Percentiles rank a stretch among this genome's conserved stretches.
These are phyloP conservation scores for Falco columbarius DNA, from an alignment of 2,797 vertebrate species.

Conservation along the genomic window DNA sequence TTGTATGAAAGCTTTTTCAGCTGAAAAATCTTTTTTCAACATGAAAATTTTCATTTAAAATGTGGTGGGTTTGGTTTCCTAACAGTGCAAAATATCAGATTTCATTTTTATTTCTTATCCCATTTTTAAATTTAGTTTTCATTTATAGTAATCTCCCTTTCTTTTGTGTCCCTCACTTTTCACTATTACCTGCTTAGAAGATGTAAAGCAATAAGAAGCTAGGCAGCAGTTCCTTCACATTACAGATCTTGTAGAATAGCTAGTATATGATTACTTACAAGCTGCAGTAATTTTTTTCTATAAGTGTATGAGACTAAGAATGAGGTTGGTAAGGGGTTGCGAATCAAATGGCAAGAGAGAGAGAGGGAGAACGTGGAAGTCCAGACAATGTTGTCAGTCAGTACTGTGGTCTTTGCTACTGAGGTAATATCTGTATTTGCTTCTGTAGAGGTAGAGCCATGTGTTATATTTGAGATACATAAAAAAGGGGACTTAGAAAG, in stretches of 20 bases:
- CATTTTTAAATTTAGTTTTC: neutral
- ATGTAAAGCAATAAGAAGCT: neutral
- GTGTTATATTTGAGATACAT: neutral
- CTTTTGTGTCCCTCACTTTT: neutral
- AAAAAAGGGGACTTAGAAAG: neutral
- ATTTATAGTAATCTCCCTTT: neutral
- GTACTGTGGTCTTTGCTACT: neutral
- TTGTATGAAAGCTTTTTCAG: neutral
- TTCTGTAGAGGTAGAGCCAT: neutral
- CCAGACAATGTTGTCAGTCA: neutral
- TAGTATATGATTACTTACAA: neutral
- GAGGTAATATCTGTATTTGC: neutral
- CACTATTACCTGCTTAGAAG: neutral
- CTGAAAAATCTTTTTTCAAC: neutral
- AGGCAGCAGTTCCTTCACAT: neutral
- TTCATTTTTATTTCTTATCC: neutral
- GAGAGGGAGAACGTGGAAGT: neutral
- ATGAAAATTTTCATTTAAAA: neutral
- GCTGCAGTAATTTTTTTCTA: neutral
- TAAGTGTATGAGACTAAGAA: neutral
- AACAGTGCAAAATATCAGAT: neutral
- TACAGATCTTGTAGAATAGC: neutral
- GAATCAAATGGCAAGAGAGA: neutral
- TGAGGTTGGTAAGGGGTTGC: neutral
- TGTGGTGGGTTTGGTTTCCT: neutral